Evolutionary conservation across 2,888 invertebrate genomes (phyloP).

Genomic region (Epinotia ramella): DNA sequence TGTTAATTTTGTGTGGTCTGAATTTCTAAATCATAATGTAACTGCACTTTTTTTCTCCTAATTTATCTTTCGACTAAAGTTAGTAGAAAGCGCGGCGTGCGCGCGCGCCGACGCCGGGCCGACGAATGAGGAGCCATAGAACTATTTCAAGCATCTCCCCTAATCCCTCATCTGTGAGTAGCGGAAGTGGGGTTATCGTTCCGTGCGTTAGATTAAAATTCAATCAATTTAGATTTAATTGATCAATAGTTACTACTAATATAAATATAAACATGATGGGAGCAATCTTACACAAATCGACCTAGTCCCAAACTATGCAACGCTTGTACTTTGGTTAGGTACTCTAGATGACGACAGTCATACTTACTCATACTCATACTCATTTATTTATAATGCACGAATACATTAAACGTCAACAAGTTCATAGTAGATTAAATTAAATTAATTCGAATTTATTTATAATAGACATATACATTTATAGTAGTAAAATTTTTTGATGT

Average conservation of each 20-base stretch:
- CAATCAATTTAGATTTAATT: constrained; percentile 52
- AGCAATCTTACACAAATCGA: too few species aligned
- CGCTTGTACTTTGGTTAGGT: too few species aligned
- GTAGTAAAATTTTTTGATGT: background rate
- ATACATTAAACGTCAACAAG: too few species aligned
- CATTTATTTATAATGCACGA: too few species aligned
- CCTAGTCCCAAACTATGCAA: too few species aligned
- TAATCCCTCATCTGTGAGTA: constrained; percentile 63
- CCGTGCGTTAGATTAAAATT: constrained; percentile 57
- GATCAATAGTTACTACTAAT: too few species aligned
- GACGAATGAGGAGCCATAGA: constrained; percentile 81
- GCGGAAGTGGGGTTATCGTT: constrained; percentile 61
- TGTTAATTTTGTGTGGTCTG: background rate
- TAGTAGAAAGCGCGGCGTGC: constrained; percentile 60
- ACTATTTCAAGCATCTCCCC: constrained; percentile 83
- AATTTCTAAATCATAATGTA: background rate
- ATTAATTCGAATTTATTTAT: too few species aligned
- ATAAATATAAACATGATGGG: too few species aligned
- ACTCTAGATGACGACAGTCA: too few species aligned
- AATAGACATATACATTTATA: too few species aligned
- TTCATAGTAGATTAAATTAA: too few species aligned
- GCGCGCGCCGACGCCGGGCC: constrained; percentile 73
- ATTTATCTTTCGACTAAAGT: constrained; percentile 13
- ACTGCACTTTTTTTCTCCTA: background rate
- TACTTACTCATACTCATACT: too few species aligned